Evolutionary conservation across 2,797 vertebrate species (phyloP).

Genomic region (Phalanger gymnotis): DNA sequence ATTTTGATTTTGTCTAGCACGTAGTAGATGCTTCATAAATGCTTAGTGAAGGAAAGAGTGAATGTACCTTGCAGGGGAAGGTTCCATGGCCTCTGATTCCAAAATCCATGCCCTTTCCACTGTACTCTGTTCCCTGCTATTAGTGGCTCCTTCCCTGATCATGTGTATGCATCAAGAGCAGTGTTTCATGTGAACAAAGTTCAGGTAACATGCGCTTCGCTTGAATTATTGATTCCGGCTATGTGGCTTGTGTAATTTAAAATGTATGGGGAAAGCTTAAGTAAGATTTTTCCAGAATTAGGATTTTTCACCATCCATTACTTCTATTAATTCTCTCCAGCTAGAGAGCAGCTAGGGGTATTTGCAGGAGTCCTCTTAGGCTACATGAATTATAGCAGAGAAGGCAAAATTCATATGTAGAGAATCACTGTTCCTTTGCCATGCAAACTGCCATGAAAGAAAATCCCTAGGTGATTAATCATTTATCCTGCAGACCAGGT

Average conservation of each 20-base stretch:
- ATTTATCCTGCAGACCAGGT: background rate
- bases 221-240: constrained; percentile 1
- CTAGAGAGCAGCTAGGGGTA: background rate
- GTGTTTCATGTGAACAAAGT: constrained; percentile 32
- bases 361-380: constrained; percentile 21
- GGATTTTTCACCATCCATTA: constrained; percentile 51
- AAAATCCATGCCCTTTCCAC: background rate
- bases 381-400: background rate
- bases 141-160: constrained; percentile 12
- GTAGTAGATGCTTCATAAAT: background rate
- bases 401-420: background rate
- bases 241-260: background rate
- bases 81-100: background rate
- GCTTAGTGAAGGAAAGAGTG: background rate
- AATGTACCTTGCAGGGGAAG: background rate
- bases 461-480: constrained; percentile 40
- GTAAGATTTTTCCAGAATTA: constrained; percentile 34
- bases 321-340: constrained; percentile 21
- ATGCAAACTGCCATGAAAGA: background rate
- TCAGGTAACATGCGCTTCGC: background rate
- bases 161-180: constrained; percentile 9
- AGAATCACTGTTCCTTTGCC: constrained; percentile 15
- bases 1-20: background rate
- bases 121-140: background rate
- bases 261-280: constrained; percentile 29